These are phyloP conservation scores for Erithacus rubecula DNA, from an alignment of 2,797 vertebrate species.

Conservation along the genomic window DNA sequence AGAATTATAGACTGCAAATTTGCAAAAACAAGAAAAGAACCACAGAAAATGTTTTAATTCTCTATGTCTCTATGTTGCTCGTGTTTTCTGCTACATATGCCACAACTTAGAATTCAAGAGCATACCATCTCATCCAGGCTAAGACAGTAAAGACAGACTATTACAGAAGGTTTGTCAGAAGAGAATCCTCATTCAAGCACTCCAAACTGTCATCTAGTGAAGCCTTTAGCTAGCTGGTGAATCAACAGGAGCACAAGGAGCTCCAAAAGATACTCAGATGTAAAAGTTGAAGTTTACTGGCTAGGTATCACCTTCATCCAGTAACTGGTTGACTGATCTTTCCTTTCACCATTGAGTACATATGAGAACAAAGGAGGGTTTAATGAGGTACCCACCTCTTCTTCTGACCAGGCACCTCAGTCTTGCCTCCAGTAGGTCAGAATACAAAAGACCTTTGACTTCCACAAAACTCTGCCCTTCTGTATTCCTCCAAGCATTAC, in stretches of 20 bases:
- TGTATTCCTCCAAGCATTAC: not conserved
- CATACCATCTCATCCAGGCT: not conserved
- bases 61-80: not conserved
- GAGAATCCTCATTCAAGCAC: not conserved
- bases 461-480: not conserved
- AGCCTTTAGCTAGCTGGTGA: not conserved
- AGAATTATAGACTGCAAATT: not conserved
- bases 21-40: not conserved
- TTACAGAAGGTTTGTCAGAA: not conserved
- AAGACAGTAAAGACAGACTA: not conserved
- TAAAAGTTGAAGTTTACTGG: not conserved
- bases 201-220: not conserved
- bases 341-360: not conserved
- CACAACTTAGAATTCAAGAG: not conserved
- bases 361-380: not conserved
- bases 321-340: not conserved
- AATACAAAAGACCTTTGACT: rapidly evolving
- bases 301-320: not conserved
- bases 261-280: not conserved
- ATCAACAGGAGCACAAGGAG: not conserved
- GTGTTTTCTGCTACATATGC: not conserved
- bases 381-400: not conserved
- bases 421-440: not conserved
- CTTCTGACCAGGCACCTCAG: not conserved
- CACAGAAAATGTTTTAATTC: not conserved